A percentile compares a stretch with the other conserved stretches of the same genome.
These are phyloP conservation scores for Lethrus apterus DNA, from an alignment of 1,140 invertebrate genomes.

Conservation along the genomic window DNA sequence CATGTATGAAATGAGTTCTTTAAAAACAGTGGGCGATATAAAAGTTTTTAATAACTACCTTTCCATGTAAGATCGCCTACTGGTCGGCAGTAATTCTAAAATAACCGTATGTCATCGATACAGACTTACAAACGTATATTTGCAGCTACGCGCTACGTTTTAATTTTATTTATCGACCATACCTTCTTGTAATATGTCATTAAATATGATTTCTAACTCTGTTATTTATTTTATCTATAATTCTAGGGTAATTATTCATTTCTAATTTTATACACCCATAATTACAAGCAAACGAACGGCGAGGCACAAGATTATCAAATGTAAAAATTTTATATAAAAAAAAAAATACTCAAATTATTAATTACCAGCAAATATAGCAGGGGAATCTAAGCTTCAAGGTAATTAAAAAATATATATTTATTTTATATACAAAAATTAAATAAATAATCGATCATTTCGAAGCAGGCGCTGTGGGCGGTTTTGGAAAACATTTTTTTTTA, in stretches of 20 bases:
- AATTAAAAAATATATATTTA: too few relatives aligned
- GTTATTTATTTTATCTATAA: background rate
- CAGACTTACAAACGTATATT: background rate
- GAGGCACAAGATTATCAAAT: too few relatives aligned
- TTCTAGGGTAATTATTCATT: background rate
- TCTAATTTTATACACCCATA: background rate
- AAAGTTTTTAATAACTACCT: conserved; percentile 16
- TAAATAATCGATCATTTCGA: too few relatives aligned
- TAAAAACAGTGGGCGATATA: conserved; percentile 19
- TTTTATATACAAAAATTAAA: too few relatives aligned
- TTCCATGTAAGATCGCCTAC: conserved; percentile 16
- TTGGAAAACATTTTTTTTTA: too few relatives aligned
- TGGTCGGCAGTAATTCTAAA: conserved; percentile 10
- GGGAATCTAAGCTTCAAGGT: too few relatives aligned
- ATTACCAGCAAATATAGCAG: too few relatives aligned
- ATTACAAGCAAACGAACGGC: too few relatives aligned
- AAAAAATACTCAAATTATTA: too few relatives aligned
- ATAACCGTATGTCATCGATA: conserved; percentile 11
- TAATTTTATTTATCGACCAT: conserved; percentile 9
- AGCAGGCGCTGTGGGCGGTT: too few relatives aligned
- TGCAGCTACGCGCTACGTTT: background rate
- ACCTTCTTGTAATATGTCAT: conserved; percentile 9
- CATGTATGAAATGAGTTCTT: conserved; percentile 21
- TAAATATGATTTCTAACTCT: conserved; percentile 3
- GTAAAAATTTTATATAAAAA: too few relatives aligned